Evolutionary conservation across 2,797 vertebrate species (phyloP).

Genomic region (Alca torda): DNA sequence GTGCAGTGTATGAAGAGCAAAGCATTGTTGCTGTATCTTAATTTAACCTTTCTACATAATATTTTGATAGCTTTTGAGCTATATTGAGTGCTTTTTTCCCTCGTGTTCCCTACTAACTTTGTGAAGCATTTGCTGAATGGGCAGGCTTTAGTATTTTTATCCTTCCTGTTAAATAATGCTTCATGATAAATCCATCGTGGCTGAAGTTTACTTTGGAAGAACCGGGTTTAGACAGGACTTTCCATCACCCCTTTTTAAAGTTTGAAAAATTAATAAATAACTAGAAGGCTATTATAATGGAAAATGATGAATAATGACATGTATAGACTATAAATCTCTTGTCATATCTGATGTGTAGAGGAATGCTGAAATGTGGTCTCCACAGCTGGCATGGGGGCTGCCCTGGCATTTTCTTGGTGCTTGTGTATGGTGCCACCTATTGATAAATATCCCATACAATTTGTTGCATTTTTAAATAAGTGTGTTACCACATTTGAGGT

Average conservation of each 20-base stretch:
- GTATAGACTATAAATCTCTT: neutral
- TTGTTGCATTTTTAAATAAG: neutral
- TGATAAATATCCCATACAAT: neutral
- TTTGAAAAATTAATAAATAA: neutral
- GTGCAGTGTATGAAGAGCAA: neutral
- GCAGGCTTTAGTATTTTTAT: neutral
- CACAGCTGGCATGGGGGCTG: neutral
- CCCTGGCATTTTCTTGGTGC: neutral
- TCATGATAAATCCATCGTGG: neutral
- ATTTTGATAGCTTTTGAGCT: neutral
- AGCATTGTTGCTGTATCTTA: neutral
- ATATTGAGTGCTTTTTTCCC: neutral
- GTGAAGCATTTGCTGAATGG: neutral
- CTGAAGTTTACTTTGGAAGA: neutral
- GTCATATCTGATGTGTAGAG: neutral
- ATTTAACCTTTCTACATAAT: neutral
- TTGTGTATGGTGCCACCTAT: conserved; percentile 56
- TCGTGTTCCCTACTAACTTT: neutral
- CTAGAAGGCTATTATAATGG: neutral
- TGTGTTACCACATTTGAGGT: neutral
- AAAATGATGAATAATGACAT: neutral
- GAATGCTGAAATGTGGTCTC: neutral
- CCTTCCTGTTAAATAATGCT: neutral
- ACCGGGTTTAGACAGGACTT: neutral
- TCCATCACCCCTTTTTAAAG: neutral